phyloP scores from a whole-genome alignment of 2,797 vertebrate genomes.

The Psittacula echo region DNA sequence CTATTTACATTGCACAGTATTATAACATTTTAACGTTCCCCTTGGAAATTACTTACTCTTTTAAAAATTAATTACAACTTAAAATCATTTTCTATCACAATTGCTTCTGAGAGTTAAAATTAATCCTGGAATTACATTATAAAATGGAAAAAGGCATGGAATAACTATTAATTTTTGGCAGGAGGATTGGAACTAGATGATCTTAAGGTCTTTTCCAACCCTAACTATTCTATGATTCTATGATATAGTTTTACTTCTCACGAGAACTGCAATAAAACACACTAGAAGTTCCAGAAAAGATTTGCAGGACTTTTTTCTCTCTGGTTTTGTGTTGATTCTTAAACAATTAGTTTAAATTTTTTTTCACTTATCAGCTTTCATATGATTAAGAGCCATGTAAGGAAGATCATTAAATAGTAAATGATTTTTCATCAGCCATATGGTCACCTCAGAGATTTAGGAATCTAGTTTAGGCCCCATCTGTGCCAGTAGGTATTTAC shows the following conservation, averaged over 20 bases:
- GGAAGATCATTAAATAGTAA: slow-evolving; percentile 68
- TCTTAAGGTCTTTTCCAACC: no score
- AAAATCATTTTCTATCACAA: not conserved
- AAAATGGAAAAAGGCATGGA: not conserved
- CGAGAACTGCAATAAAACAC: not conserved
- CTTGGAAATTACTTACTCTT: not conserved
- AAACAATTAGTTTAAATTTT: not conserved
- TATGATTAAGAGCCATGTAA: slow-evolving; percentile 46
- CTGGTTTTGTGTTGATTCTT: not conserved
- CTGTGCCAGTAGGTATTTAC: slow-evolving; percentile 65
- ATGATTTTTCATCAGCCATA: slow-evolving; percentile 64
- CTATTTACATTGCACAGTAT: not conserved
- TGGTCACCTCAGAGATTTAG: slow-evolving; percentile 70
- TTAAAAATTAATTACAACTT: not conserved
- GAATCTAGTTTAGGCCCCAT: slow-evolving; percentile 65
- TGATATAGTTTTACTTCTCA: not conserved
- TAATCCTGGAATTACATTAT: not conserved
- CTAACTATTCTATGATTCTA: no score
- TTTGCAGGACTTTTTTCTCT: not conserved
- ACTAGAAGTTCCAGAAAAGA: not conserved
- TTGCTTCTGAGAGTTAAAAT: not conserved
- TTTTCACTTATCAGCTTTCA: slow-evolving; percentile 24
- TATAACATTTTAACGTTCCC: slow-evolving; percentile 4
- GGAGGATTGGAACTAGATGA: no score
- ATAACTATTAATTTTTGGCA: not conserved